Evolutionary conservation across 2,888 invertebrate genomes (phyloP).

Genomic region (Steinernema carpocapsae): DNA sequence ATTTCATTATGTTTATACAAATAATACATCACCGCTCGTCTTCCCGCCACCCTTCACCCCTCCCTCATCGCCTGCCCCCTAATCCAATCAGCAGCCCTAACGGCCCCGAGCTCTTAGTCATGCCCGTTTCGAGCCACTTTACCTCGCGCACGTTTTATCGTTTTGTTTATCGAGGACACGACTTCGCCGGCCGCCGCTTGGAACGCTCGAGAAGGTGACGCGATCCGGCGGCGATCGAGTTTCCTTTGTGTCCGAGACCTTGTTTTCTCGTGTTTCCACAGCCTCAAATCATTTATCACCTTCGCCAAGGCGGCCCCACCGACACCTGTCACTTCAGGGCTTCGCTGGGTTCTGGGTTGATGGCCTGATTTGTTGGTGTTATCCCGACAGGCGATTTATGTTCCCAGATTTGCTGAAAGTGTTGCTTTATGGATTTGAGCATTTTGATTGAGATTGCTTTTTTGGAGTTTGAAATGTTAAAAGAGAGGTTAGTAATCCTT

Average conservation of each 20-base stretch:
- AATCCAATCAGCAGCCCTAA: constrained; percentile 10
- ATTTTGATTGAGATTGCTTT: no score
- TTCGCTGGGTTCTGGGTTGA: constrained; percentile 12
- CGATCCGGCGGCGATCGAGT: constrained; percentile 10
- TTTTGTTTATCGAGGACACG: background rate
- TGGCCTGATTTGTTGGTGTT: constrained; percentile 2
- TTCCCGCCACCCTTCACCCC: background rate
- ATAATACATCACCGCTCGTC: constrained; percentile 33
- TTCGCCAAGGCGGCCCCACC: background rate
- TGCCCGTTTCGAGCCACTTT: background rate
- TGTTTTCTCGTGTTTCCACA: constrained; percentile 11
- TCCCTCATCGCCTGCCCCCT: constrained; percentile 10
- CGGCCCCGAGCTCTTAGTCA: background rate
- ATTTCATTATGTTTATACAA: constrained; percentile 27
- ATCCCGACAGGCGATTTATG: constrained; percentile 1
- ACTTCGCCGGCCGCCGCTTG: no score
- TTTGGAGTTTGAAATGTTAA: no score
- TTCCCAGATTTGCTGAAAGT: background rate
- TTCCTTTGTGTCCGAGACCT: background rate
- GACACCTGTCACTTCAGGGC: constrained; percentile 16
- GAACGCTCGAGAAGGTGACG: background rate
- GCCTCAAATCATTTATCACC: background rate
- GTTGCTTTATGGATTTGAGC: background rate
- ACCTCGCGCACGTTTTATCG: background rate
- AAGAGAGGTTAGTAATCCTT: no score